Conservation (phyloP, 2,797 vertebrate species). For the Manis javanica region DNA sequence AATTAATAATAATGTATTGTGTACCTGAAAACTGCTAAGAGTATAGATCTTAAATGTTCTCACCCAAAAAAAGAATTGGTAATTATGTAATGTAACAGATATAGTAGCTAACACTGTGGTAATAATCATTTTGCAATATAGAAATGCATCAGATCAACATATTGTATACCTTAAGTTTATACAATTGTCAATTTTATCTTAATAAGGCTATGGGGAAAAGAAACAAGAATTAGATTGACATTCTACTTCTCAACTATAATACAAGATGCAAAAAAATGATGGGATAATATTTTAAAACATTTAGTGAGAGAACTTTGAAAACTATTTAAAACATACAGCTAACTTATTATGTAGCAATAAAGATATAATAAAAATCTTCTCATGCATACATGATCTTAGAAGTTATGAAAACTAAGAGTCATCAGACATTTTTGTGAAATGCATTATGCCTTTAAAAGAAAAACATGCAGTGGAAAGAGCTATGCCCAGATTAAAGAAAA, state of each 20-base stretch:
- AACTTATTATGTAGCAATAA: not conserved
- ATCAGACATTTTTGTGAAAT: not conserved
- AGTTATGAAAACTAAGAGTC: not conserved
- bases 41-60: not conserved
- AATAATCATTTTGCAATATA: not conserved
- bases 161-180: not conserved
- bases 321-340: conserved; percentile 11
- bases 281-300: not conserved
- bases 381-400: not conserved
- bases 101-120: not conserved
- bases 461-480: not conserved
- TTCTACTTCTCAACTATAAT: not conserved
- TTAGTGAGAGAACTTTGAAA: not conserved
- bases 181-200: not conserved
- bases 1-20: not conserved
- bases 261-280: not conserved
- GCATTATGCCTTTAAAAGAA: not conserved
- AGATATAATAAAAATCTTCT: not conserved
- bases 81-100: not conserved
- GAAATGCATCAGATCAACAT: not conserved
- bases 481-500: not conserved
- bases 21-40: not conserved
- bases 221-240: not conserved
- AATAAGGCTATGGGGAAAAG: not conserved
- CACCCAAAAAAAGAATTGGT: not conserved